A percentile compares a stretch with the other conserved stretches of the same genome.
These are phyloP conservation scores for Hirtodrosophila trivittata DNA, from an alignment of 2,888 invertebrate species.

Conservation along the genomic window DNA sequence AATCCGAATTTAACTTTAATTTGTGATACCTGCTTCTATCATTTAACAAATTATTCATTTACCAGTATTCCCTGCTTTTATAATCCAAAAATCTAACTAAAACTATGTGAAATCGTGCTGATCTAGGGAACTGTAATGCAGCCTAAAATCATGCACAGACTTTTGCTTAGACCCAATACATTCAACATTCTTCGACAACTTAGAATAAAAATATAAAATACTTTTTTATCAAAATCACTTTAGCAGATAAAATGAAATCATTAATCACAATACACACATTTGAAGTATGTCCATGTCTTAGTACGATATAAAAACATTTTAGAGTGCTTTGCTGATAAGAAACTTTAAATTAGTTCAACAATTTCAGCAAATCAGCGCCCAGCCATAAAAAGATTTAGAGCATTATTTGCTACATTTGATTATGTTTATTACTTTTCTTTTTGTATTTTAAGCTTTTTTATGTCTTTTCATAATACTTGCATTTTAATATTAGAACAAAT, in stretches of 20 bases:
- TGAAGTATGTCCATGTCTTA: conserved; percentile 1
- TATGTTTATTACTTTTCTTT: conserved; percentile 45
- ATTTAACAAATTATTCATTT: too few relatives aligned
- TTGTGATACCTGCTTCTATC: too few relatives aligned
- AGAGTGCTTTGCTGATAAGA: conserved; percentile 42
- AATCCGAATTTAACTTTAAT: conserved; percentile 2
- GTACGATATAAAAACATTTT: conserved; percentile 22
- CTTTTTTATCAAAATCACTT: conserved; percentile 13
- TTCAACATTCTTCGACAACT: too few relatives aligned
- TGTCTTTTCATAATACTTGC: conserved; percentile 69
- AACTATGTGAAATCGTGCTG: too few relatives aligned
- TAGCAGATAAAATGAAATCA: conserved; percentile 25
- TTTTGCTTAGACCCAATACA: too few relatives aligned
- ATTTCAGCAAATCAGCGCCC: conserved; percentile 31
- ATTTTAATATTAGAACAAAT: conserved; percentile 56
- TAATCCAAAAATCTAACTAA: too few relatives aligned
- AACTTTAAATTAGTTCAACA: conserved; percentile 7
- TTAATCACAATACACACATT: conserved; percentile 15
- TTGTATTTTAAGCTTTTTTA: conserved; percentile 47
- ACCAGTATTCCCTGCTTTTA: too few relatives aligned
- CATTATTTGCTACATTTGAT: conserved; percentile 50
- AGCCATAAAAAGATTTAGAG: conserved; percentile 27
- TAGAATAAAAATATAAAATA: too few relatives aligned
- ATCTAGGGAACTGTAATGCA: too few relatives aligned
- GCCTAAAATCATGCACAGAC: too few relatives aligned